phyloP scores from a whole-genome alignment of 2,888 invertebrate species.

The Eristalis intricaria region DNA sequence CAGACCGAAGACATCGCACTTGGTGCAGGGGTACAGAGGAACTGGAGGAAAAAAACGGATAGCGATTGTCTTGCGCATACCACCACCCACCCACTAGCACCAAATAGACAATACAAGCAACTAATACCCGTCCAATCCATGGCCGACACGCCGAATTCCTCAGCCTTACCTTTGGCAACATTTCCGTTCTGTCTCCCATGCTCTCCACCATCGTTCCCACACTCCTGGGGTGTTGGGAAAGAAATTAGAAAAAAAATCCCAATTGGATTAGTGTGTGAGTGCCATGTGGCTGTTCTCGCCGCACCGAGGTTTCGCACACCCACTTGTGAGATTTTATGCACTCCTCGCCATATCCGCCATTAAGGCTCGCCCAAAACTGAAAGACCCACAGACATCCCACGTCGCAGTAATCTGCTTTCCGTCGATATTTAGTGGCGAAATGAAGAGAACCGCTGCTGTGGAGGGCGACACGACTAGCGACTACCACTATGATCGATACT shows the following conservation, averaged over 20 bases:
- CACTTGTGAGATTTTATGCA: slow-evolving; percentile 53
- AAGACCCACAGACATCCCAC: neutral
- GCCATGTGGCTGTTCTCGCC: neutral
- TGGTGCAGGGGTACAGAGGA: neutral
- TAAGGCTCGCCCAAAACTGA: neutral
- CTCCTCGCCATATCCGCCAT: slow-evolving; percentile 1
- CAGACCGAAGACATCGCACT: slow-evolving; percentile 42
- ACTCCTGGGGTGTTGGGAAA: neutral
- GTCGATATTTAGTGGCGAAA: slow-evolving; percentile 42
- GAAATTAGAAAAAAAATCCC: slow-evolving; percentile 4
- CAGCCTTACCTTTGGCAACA: slow-evolving; percentile 9
- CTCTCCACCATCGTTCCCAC: neutral
- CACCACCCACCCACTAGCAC: slow-evolving; percentile 44
- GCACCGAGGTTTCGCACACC: slow-evolving; percentile 22
- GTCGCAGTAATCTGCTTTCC: slow-evolving; percentile 25
- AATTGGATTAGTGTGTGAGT: slow-evolving; percentile 17
- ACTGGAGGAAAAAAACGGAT: neutral
- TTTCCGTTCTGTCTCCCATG: neutral
- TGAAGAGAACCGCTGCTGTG: slow-evolving; percentile 22
- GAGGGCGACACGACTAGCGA: neutral
- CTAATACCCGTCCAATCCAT: slow-evolving; percentile 55
- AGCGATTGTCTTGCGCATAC: slow-evolving; percentile 57
- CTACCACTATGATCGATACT: slow-evolving; percentile 44
- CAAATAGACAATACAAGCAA: slow-evolving; percentile 54
- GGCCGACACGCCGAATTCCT: slow-evolving; percentile 16